Evolutionary conservation across 2,113 vertebrate genomes (phyloP).

Genomic region (Edolisoma coerulescens): DNA sequence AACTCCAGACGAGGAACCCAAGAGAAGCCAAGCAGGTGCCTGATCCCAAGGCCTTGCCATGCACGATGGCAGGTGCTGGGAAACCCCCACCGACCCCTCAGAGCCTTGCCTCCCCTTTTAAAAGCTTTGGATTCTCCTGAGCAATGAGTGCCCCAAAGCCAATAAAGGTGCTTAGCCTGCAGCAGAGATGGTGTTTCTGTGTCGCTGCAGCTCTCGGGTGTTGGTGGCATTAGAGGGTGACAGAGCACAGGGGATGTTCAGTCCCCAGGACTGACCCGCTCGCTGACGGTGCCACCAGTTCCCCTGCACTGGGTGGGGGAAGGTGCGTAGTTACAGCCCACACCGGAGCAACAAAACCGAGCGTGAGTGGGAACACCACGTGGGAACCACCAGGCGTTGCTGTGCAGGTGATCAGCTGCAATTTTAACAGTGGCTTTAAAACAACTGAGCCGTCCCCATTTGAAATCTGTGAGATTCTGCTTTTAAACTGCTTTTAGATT

Average conservation of each 20-base stretch:
- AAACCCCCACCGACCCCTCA: rapidly evolving
- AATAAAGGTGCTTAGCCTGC: background rate
- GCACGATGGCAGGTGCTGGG: rapidly evolving
- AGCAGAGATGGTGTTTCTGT: background rate
- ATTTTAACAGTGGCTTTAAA: background rate
- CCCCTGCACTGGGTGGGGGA: background rate
- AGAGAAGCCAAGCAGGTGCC: background rate
- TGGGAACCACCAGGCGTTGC: background rate
- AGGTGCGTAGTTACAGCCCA: background rate
- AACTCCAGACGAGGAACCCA: rapidly evolving
- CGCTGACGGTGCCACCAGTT: rapidly evolving
- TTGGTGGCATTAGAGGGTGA: background rate
- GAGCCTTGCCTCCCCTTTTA: rapidly evolving
- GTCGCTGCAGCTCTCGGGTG: rapidly evolving
- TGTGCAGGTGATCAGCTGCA: background rate
- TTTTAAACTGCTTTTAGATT: background rate
- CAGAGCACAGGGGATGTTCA: background rate
- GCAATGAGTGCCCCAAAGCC: background rate
- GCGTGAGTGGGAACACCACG: rapidly evolving
- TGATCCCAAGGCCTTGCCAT: background rate
- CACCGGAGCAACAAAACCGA: background rate
- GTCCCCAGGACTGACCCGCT: background rate
- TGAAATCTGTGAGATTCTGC: background rate
- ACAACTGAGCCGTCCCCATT: rapidly evolving
- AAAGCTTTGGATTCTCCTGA: background rate